phyloP scores from a whole-genome alignment of 1,140 invertebrate species.

The Drosophila littoralis region DNA sequence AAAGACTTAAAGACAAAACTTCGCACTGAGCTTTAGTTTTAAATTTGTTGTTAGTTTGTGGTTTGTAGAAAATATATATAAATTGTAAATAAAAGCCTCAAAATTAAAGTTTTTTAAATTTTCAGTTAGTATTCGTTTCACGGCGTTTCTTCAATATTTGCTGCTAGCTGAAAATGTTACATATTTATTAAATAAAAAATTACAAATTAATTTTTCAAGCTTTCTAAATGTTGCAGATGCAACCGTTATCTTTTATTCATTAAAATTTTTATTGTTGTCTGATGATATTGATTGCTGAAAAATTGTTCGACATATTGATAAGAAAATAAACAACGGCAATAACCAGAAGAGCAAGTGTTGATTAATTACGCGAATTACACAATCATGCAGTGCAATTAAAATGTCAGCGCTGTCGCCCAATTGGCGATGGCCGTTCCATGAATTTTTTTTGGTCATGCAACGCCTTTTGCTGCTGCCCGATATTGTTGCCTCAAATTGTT shows the following conservation, averaged over 20 bases:
- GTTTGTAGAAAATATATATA: not conserved
- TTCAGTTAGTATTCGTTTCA: not conserved
- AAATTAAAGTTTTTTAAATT: too few species aligned
- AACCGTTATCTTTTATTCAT: not conserved
- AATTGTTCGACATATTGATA: conserved; percentile 39
- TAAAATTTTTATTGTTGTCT: not conserved
- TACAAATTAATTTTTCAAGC: not conserved
- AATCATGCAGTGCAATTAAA: conserved; percentile 81
- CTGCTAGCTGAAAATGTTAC: too few species aligned
- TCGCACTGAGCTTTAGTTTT: not conserved
- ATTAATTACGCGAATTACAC: conserved; percentile 80
- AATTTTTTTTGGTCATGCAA: conserved; percentile 38
- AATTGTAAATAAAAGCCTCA: too few species aligned
- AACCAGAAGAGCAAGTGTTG: conserved; percentile 50
- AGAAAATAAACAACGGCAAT: conserved; percentile 40
- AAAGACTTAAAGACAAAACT: not conserved
- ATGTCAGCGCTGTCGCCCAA: conserved; percentile 64
- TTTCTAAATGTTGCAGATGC: not conserved
- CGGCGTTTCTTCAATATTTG: not conserved
- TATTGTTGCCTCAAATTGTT: not conserved
- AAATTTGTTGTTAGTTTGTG: too few species aligned
- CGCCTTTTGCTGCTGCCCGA: conserved; percentile 9
- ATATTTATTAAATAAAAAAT: not conserved
- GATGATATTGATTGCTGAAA: conserved; percentile 9
- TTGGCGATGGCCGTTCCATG: conserved; percentile 17